Base-by-base conservation (phyloP, 2,888 invertebrate genomes). In the Carabus problematicus region DNA sequence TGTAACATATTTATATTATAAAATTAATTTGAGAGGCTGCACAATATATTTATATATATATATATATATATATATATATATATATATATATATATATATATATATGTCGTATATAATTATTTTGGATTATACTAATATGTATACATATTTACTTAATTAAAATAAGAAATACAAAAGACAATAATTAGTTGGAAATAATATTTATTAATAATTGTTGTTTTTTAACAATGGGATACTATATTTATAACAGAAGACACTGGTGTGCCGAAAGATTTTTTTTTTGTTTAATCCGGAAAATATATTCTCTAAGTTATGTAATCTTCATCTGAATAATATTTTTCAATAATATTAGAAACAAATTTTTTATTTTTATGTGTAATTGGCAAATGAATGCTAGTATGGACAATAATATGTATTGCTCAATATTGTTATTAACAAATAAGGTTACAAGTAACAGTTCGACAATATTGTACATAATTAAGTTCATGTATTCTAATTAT, bases 351-450 rank as follows among this genome's bases (percentile, higher is more conserved):
- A 29, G 29, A 6, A 29, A 29, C 29, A 29, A 29, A 29, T 29
- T 45, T 12, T 45, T 45, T 45, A 3, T 12, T 12, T 12, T 45
- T 6, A 45, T 29, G 29, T 6, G 3, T 29, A 29, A 29, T 29
- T 29, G 29, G 29, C 29, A 29, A 29, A 29, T 29, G 29, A 3
- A 29, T 29, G 29, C 6, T 29, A 29, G 29, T 29, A 29, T 66
- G 66, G 49, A 45, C 58, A 47, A 64, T 55, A 64, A 41, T 56
- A 64, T 64, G 41, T 66, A 60, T 67, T 67, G 67, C 67, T 67
- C 67, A 67, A 67, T 67, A 67, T 67, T 67, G 60, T 67, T 59
- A 59, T 52, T 67, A 60, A 41, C 49, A 63, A 49, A 41, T 67
- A 67, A 67, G 60, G 67, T 67, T 43, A 67, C 60, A 64, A 64